phyloP scores from a whole-genome alignment of 2,113 vertebrate genomes.

The Orthochromis malagaraziensis region DNA sequence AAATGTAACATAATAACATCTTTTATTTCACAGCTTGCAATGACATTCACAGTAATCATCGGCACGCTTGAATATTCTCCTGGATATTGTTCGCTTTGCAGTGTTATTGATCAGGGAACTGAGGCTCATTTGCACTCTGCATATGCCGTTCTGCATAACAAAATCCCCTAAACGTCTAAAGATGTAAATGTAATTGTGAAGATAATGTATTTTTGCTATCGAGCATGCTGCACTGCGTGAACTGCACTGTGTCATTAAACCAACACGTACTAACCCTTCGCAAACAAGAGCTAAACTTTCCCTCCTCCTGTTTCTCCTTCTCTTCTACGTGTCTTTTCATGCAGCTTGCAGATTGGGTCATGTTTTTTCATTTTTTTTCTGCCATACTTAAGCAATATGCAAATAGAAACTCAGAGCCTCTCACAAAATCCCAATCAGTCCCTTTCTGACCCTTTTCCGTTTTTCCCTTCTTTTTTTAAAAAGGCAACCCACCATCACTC shows the following conservation, averaged over 20 bases:
- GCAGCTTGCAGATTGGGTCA: not conserved
- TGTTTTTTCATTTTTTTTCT: not conserved
- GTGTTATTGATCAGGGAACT: conserved; percentile 13
- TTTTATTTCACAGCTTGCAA: not conserved
- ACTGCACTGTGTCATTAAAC: conserved; percentile 7
- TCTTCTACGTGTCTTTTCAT: not conserved
- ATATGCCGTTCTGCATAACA: conserved; percentile 17
- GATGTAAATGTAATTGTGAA: conserved; percentile 26
- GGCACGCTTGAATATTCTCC: not conserved
- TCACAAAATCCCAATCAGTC: not conserved
- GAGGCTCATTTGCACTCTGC: conserved; percentile 15
- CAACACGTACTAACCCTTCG: not conserved
- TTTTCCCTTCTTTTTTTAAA: not conserved
- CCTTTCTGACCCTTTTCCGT: not conserved
- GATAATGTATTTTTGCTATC: conserved; percentile 21
- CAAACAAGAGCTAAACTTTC: conserved; percentile 8
- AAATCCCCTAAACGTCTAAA: conserved; percentile 17
- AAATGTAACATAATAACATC: not conserved
- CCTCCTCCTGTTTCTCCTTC: not conserved
- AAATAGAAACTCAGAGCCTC: conserved; percentile 23
- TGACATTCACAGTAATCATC: not conserved
- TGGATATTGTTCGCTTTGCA: not conserved
- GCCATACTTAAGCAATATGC: not conserved
- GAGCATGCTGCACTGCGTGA: not conserved
- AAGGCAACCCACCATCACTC: not conserved